Conservation (phyloP, 2,797 vertebrate genomes). For the Gastrophryne carolinensis region DNA sequence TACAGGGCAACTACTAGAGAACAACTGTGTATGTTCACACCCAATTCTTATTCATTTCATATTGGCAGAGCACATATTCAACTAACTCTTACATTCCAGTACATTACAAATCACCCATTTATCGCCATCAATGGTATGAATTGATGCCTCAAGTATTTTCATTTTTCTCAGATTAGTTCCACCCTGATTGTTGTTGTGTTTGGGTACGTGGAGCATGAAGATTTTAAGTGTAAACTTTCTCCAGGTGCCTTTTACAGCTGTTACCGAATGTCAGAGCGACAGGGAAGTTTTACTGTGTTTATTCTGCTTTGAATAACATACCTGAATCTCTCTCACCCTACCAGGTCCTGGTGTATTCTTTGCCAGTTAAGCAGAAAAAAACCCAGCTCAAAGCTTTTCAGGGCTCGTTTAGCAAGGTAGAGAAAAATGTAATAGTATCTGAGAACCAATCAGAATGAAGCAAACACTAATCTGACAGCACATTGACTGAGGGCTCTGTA, state of each 20-base stretch:
- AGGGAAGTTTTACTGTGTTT: constrained; percentile 65
- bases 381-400: too few species aligned
- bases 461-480: too few species aligned
- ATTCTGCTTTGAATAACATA: constrained; percentile 62
- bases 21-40: too few species aligned
- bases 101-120: not conserved
- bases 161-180: constrained; percentile 6
- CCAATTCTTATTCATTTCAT: too few species aligned
- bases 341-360: not conserved
- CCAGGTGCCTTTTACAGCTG: constrained; percentile 74
- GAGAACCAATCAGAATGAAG: too few species aligned
- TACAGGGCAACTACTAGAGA: too few species aligned
- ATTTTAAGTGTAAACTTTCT: constrained; percentile 66
- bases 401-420: too few species aligned
- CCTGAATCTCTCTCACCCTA: constrained; percentile 9
- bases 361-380: not conserved
- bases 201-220: constrained; percentile 62
- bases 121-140: not conserved
- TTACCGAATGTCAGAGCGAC: constrained; percentile 49
- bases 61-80: not conserved
- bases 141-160: not conserved
- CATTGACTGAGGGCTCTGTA: too few species aligned
- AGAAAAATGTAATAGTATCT: too few species aligned
- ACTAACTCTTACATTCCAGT: not conserved
- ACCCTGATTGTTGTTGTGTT: constrained; percentile 60